Conservation (phyloP, 2,888 invertebrate species). For the Euproctis similis region DNA sequence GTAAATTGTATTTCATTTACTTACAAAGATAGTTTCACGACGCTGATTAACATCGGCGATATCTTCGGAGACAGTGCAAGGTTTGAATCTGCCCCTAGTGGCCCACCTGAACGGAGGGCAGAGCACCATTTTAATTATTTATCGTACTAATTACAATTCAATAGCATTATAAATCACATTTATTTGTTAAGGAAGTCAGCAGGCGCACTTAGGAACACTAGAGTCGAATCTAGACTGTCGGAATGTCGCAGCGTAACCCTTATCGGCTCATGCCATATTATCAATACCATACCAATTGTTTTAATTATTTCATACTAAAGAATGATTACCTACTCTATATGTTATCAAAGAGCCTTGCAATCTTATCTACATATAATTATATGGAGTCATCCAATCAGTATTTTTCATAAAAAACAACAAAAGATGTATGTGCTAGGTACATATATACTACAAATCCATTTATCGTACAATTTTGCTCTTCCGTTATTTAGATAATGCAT, state of each 20-base stretch:
- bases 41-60: slow-evolving; percentile 23
- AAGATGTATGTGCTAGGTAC: background rate
- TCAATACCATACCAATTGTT: slow-evolving; percentile 68
- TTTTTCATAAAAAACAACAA: slow-evolving; percentile 23
- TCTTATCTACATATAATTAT: slow-evolving; percentile 61
- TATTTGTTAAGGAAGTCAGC: slow-evolving; percentile 8
- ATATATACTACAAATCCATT: too few species aligned
- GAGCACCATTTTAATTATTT: slow-evolving; percentile 48
- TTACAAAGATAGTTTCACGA: slow-evolving; percentile 57
- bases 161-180: slow-evolving; percentile 13
- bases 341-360: slow-evolving; percentile 64
- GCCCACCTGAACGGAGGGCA: slow-evolving; percentile 65
- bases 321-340: slow-evolving; percentile 55
- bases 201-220: slow-evolving; percentile 41
- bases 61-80: slow-evolving; percentile 28
- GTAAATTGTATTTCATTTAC: too few species aligned
- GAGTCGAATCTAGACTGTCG: slow-evolving; percentile 51
- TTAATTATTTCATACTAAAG: slow-evolving; percentile 68
- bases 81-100: slow-evolving; percentile 54
- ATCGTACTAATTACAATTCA: slow-evolving; percentile 3
- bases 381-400: slow-evolving; percentile 51
- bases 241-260: slow-evolving; percentile 46
- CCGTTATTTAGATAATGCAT: too few species aligned
- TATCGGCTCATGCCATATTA: slow-evolving; percentile 61
- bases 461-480: too few species aligned